phyloP scores from a whole-genome alignment of 2,888 invertebrate genomes.

The Chloromyia formosa region DNA sequence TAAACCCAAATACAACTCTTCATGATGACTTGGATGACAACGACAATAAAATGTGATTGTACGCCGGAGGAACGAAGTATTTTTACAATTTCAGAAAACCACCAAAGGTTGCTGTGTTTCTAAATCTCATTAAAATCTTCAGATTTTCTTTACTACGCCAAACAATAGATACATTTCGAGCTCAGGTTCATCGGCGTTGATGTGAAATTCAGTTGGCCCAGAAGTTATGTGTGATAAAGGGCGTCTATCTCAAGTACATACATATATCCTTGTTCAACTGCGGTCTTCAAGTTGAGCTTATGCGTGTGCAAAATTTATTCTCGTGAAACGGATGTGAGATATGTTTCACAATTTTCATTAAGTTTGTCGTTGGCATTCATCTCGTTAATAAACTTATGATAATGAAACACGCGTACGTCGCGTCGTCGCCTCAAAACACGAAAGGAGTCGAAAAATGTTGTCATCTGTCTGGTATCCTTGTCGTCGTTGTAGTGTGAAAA shows the following conservation, averaged over 20 bases:
- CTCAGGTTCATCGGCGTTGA: background rate
- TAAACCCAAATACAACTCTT: no score
- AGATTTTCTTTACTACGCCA: background rate
- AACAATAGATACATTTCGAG: background rate
- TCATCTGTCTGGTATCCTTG: no score
- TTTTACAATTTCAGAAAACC: background rate
- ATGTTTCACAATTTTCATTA: background rate
- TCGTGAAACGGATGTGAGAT: conserved; percentile 2
- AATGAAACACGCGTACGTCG: background rate
- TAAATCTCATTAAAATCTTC: conserved; percentile 1
- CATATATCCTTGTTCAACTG: no score
- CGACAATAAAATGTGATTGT: background rate
- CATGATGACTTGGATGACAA: background rate
- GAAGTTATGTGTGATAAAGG: no score
- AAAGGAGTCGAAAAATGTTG: no score
- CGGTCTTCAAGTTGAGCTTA: no score
- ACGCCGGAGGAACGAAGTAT: background rate
- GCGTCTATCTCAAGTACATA: background rate
- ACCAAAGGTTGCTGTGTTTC: background rate
- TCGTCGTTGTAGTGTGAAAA: no score
- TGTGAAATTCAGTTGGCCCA: background rate
- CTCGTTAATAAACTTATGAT: conserved; percentile 7
- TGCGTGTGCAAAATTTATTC: no score
- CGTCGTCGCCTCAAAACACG: no score
- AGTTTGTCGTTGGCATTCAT: background rate